These are phyloP conservation scores for Drosophila colorata DNA, from an alignment of 2,888 invertebrate genomes.

Conservation along the genomic window DNA sequence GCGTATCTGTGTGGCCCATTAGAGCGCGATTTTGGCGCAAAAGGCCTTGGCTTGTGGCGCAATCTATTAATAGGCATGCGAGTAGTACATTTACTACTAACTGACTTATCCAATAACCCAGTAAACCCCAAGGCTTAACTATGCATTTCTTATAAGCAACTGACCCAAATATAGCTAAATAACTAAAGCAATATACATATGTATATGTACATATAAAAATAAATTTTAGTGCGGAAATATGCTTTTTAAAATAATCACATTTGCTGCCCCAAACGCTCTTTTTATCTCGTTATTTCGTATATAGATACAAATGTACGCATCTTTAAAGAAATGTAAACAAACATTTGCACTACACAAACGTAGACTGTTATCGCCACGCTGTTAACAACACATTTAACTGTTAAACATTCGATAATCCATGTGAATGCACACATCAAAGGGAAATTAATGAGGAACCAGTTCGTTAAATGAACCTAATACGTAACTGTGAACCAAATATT, in stretches of 20 bases:
- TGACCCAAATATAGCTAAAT: constrained; percentile 5
- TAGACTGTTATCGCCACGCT: constrained; percentile 10
- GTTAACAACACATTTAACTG: background rate
- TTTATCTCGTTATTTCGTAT: background rate
- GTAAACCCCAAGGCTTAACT: constrained; percentile 6
- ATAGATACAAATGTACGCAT: background rate
- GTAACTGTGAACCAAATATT: background rate
- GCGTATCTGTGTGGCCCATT: constrained; percentile 29
- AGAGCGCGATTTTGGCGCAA: constrained; percentile 42
- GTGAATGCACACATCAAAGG: background rate
- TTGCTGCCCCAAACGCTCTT: too few species aligned
- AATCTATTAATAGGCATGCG: constrained; percentile 24
- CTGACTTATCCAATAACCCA: constrained; percentile 15
- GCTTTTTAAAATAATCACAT: background rate
- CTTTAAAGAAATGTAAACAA: constrained; percentile 8
- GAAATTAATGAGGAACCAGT: constrained; percentile 5
- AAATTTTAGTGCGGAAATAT: background rate
- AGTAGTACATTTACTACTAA: constrained; percentile 6
- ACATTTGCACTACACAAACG: background rate
- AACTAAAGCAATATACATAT: too few species aligned
- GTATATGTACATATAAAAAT: background rate
- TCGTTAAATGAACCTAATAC: background rate
- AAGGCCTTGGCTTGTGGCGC: constrained; percentile 51
- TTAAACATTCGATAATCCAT: background rate
- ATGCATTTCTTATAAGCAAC: background rate